phyloP scores from a whole-genome alignment of 2,113 vertebrate species.

The Cairina moschata region DNA sequence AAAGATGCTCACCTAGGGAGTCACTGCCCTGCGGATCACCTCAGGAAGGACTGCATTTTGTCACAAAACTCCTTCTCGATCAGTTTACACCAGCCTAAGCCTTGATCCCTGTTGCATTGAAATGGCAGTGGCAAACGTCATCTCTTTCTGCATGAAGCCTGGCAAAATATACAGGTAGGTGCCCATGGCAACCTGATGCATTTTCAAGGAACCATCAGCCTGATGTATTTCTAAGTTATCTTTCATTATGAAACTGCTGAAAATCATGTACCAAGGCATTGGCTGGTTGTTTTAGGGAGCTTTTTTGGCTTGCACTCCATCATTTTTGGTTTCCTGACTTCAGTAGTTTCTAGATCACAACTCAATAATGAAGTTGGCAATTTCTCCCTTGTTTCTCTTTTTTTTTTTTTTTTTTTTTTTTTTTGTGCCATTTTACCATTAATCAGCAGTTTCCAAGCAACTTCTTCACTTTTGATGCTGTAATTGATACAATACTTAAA shows the following conservation, averaged over 20 bases:
- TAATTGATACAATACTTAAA: not conserved
- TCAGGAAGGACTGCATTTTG: not conserved
- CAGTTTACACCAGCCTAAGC: not conserved
- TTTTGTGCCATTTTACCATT: not conserved
- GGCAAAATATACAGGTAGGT: not conserved
- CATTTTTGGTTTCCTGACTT: not conserved
- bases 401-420: not conserved
- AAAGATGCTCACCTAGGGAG: not conserved
- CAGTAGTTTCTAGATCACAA: not conserved
- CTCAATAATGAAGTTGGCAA: not conserved
- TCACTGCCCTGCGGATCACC: accelerated
- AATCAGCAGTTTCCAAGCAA: not conserved
- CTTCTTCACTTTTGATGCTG: not conserved
- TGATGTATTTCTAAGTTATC: not conserved
- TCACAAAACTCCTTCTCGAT: not conserved
- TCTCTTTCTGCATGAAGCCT: not conserved
- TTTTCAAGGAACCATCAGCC: not conserved
- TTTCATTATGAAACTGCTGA: not conserved
- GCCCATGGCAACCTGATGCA: not conserved
- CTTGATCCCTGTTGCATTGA: not conserved
- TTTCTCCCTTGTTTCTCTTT: not conserved
- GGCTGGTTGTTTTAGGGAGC: not conserved
- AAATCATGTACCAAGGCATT: not conserved
- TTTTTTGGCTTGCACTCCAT: not conserved
- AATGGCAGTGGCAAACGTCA: not conserved